These are phyloP conservation scores for Cottus gobio DNA, from an alignment of 2,113 vertebrate species.

Conservation along the genomic window DNA sequence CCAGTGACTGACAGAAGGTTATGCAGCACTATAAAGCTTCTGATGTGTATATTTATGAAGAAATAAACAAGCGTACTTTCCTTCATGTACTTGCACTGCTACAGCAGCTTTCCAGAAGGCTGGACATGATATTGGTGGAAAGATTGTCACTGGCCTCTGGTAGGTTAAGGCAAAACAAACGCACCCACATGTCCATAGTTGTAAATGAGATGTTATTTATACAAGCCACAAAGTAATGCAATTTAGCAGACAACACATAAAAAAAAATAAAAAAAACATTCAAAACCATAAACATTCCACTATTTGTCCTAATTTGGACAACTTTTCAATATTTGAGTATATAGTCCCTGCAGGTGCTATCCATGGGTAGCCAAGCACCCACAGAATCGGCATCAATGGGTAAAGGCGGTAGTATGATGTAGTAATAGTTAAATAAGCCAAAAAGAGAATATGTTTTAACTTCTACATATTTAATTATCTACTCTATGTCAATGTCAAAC, in stretches of 20 bases:
- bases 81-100: too few species aligned
- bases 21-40: too few species aligned
- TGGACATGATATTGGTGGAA: background rate
- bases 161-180: too few species aligned
- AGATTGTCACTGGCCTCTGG: background rate
- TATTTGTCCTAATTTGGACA: background rate
- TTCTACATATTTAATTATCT: background rate
- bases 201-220: too few species aligned
- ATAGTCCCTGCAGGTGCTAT: background rate
- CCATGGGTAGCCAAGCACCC: background rate
- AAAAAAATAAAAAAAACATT: too few species aligned
- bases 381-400: background rate
- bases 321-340: background rate
- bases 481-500: conserved; percentile 19
- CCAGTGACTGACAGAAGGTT: too few species aligned
- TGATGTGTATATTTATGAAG: too few species aligned
- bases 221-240: background rate
- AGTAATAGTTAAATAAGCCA: background rate
- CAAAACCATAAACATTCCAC: background rate
- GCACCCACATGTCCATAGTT: too few species aligned
- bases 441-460: background rate
- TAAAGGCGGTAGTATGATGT: background rate
- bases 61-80: too few species aligned
- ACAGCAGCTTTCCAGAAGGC: background rate
- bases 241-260: background rate